phyloP scores from a whole-genome alignment of 1,140 invertebrate species.

The Hormaphis cornu region DNA sequence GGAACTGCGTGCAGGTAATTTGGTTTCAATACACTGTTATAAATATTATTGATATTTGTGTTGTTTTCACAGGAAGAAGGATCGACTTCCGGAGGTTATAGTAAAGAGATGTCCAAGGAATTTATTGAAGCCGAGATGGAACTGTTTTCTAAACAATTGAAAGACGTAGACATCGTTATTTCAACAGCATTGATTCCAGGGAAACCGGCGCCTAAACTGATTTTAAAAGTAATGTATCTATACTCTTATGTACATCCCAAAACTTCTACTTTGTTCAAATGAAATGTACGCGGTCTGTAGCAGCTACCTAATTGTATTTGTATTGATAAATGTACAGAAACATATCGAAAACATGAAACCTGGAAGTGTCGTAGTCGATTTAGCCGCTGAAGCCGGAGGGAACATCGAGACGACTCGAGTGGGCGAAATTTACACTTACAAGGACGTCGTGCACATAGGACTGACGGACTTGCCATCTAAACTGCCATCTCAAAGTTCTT shows the following conservation, averaged over 20 bases:
- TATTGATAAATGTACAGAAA: constrained; percentile 47
- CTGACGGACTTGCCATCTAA: constrained; percentile 75
- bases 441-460: constrained; percentile 75
- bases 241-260: no score
- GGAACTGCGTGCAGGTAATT: no score
- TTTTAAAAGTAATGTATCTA: constrained; percentile 56
- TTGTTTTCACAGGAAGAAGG: constrained; percentile 60
- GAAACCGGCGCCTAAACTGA: constrained; percentile 69
- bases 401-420: constrained; percentile 78
- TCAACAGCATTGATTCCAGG: constrained; percentile 84
- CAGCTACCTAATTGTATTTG: background rate
- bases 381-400: constrained; percentile 80
- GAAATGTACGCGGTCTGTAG: no score
- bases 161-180: constrained; percentile 72
- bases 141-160: constrained; percentile 74
- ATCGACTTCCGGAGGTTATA: constrained; percentile 73
- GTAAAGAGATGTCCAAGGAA: constrained; percentile 82
- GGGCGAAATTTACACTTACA: constrained; percentile 63
- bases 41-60: background rate
- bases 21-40: background rate
- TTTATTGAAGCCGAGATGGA: constrained; percentile 80
- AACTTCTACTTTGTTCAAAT: no score
- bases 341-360: constrained; percentile 78
- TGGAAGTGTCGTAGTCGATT: constrained; percentile 79
- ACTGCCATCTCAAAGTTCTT: constrained; percentile 75